A percentile compares a stretch with the other conserved stretches of the same genome.
phyloP scores from a whole-genome alignment of 2,888 invertebrate genomes.

The Drosophila niveifrons region DNA sequence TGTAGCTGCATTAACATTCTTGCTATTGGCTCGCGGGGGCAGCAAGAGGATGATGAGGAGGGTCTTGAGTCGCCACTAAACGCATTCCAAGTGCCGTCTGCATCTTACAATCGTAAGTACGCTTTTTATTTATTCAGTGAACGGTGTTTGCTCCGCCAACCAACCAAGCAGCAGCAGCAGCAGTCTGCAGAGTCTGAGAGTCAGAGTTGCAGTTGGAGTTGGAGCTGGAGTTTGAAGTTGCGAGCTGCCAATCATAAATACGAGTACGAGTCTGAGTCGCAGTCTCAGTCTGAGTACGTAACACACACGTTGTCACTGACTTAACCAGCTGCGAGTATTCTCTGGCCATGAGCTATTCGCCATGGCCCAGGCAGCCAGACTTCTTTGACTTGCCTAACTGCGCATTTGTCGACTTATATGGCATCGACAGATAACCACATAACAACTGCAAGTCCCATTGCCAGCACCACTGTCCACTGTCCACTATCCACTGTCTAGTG shows the following conservation, averaged over 20 bases:
- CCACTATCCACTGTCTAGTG: constrained; percentile 7
- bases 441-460: constrained; percentile 67
- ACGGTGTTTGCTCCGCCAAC: constrained; percentile 72
- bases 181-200: constrained; percentile 9
- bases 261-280: constrained; percentile 44
- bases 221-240: constrained; percentile 9
- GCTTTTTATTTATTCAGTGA: constrained; percentile 75
- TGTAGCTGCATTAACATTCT: constrained; percentile 81
- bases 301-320: constrained; percentile 70
- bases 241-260: constrained; percentile 76
- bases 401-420: constrained; percentile 76
- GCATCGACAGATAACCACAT: constrained; percentile 79
- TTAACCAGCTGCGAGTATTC: constrained; percentile 3
- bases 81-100: constrained; percentile 71
- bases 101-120: constrained; percentile 66
- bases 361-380: constrained; percentile 41
- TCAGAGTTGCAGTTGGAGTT: constrained; percentile 5
- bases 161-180: constrained; percentile 9
- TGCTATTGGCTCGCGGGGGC: constrained; percentile 53
- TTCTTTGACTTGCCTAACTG: constrained; percentile 64
- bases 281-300: constrained; percentile 40
- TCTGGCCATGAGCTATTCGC: constrained; percentile 21
- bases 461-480: constrained; percentile 45
- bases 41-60: neutral
- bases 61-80: constrained; percentile 62